Percentiles rank a stretch among this genome's conserved stretches.
These are phyloP conservation scores for Caradrina clavipalpis DNA, from an alignment of 2,888 invertebrate genomes.

Conservation along the genomic window DNA sequence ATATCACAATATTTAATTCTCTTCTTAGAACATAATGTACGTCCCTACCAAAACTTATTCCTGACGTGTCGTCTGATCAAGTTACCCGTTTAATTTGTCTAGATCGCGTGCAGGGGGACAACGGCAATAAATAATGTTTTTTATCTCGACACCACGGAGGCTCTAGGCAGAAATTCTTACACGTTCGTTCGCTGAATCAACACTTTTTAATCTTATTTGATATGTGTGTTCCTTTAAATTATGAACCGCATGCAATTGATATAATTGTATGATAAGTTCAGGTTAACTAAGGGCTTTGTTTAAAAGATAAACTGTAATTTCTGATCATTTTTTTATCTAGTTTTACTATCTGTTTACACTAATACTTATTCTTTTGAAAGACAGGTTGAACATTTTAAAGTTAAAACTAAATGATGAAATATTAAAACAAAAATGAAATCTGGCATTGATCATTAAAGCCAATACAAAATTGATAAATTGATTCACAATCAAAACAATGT, in stretches of 20 bases:
- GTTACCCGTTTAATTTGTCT: slow-evolving; percentile 89
- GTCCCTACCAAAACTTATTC: slow-evolving; percentile 76
- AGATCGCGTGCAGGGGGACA: slow-evolving; percentile 86
- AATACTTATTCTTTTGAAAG: not conserved
- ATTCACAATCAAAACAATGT: slow-evolving; percentile 20
- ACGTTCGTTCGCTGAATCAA: slow-evolving; percentile 85
- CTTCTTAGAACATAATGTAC: slow-evolving; percentile 75
- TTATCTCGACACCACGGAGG: slow-evolving; percentile 84
- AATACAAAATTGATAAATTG: slow-evolving; percentile 24
- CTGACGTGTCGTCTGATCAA: slow-evolving; percentile 80
- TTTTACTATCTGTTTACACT: not conserved
- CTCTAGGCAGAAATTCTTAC: slow-evolving; percentile 88
- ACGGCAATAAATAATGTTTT: slow-evolving; percentile 87
- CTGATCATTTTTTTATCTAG: slow-evolving; percentile 1
- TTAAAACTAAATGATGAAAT: too few relatives aligned
- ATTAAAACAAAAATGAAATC: not conserved
- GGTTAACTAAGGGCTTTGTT: slow-evolving; percentile 39
- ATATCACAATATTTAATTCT: slow-evolving; percentile 69
- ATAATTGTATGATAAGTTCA: slow-evolving; percentile 55
- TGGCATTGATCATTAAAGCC: not conserved
- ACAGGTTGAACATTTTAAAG: too few relatives aligned
- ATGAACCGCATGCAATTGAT: slow-evolving; percentile 66
- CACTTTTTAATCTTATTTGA: slow-evolving; percentile 77
- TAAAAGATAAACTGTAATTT: slow-evolving; percentile 30
- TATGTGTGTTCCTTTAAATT: slow-evolving; percentile 68